Evolutionary conservation across 2,888 invertebrate genomes (phyloP).

Genomic region (Tortricodes alternella): DNA sequence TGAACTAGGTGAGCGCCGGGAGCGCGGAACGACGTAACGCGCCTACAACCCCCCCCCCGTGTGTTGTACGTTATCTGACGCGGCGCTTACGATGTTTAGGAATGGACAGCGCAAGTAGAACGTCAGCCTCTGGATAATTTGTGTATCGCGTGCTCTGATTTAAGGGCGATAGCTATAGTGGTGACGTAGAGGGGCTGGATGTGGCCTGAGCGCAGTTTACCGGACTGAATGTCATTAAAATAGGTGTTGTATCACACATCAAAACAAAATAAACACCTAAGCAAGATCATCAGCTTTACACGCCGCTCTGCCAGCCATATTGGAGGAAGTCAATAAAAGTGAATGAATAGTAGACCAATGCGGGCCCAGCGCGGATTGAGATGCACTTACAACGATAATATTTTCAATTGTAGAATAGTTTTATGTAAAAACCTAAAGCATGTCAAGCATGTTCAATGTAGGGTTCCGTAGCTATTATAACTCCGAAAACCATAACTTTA

Average conservation of each 20-base stretch:
- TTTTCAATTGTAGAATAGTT: too few species aligned
- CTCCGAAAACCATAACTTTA: too few species aligned
- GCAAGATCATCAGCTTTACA: too few species aligned
- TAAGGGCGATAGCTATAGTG: slow-evolving; percentile 24
- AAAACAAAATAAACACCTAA: too few species aligned
- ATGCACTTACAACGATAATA: too few species aligned
- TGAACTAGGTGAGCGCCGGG: slow-evolving; percentile 23
- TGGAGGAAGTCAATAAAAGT: too few species aligned
- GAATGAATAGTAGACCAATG: too few species aligned
- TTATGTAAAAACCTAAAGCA: too few species aligned
- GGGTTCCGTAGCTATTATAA: too few species aligned
- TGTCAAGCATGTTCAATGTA: too few species aligned
- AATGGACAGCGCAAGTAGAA: slow-evolving; percentile 30
- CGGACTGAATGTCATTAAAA: not conserved
- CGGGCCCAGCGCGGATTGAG: too few species aligned
- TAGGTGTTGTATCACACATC: not conserved
- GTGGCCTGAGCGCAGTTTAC: not conserved
- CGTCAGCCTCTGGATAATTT: slow-evolving; percentile 48
- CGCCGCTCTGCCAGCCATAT: too few species aligned
- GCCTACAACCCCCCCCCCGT: not conserved
- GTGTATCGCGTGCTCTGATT: slow-evolving; percentile 54
- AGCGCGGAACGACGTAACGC: slow-evolving; percentile 11
- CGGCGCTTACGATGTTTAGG: not conserved
- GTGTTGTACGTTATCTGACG: not conserved
- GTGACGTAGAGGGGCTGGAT: not conserved